phyloP scores from a whole-genome alignment of 2,888 invertebrate genomes.

The Leptopilina myrica region DNA sequence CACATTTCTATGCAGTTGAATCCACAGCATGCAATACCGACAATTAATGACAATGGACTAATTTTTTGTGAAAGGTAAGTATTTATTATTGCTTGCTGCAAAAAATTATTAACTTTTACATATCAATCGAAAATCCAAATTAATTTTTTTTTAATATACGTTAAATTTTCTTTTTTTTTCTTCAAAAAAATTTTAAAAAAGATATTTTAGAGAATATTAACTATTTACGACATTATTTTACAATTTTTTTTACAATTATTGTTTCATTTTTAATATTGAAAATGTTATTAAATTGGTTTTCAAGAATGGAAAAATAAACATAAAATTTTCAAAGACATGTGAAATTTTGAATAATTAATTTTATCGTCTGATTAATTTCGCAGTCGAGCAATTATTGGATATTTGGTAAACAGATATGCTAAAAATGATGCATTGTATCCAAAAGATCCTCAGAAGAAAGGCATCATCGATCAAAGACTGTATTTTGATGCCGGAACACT shows the following conservation, averaged over 20 bases:
- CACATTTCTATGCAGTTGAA: constrained; percentile 80
- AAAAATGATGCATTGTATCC: constrained; percentile 87
- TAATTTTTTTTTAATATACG: no score
- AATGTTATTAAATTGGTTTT: not conserved
- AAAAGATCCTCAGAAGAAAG: constrained; percentile 86
- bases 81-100: not conserved
- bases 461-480: constrained; percentile 86
- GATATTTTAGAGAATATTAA: no score
- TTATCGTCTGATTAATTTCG: constrained; percentile 45
- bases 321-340: not conserved
- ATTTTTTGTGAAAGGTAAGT: constrained; percentile 85
- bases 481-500: constrained; percentile 89
- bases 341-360: not conserved
- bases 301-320: not conserved
- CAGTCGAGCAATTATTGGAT: constrained; percentile 88
- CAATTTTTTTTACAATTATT: no score
- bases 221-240: no score
- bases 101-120: no score
- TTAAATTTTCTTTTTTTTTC: no score
- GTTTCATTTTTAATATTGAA: not conserved
- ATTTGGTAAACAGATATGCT: constrained; percentile 88
- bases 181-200: no score
- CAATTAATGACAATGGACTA: constrained; percentile 89
- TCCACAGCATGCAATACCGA: constrained; percentile 91
- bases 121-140: no score